Evolutionary conservation across 2,888 invertebrate species (phyloP).

Genomic region (Selenia dentaria): DNA sequence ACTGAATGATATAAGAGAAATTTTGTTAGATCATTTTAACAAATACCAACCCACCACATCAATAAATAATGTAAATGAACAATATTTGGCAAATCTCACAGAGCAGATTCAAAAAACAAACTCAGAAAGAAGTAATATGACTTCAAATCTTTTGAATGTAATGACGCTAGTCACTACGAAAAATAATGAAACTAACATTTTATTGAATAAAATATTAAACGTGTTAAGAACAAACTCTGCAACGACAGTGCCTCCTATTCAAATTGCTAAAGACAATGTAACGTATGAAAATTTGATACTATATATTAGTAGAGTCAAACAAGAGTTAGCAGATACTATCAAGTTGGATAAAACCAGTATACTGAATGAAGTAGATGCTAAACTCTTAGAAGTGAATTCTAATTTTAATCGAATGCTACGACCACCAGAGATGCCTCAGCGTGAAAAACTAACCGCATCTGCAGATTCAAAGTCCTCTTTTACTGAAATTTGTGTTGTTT

Average conservation of each 20-base stretch:
- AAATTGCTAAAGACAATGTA: conserved; percentile 29
- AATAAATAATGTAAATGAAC: conserved; percentile 13
- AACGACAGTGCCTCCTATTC: conserved; percentile 18
- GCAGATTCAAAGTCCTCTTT: conserved; percentile 31
- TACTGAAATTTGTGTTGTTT: conserved; percentile 44
- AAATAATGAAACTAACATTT: conserved; percentile 24
- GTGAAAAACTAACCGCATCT: conserved; percentile 35
- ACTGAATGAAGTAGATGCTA: conserved; percentile 39
- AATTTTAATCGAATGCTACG: conserved; percentile 6
- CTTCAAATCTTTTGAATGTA: conserved; percentile 31
- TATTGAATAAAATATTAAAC: conserved; percentile 27
- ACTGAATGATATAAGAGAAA: conserved; percentile 35
- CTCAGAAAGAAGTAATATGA: conserved; percentile 23
- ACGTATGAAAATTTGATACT: conserved; percentile 36
- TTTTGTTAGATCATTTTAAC: conserved; percentile 30
- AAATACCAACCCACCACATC: conserved; percentile 10
- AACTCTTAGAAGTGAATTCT: conserved; percentile 28
- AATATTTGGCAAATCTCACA: conserved; percentile 32
- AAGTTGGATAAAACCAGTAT: conserved; percentile 40
- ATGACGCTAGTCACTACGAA: conserved; percentile 17
- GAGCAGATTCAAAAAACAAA: conserved; percentile 29
- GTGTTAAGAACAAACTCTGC: conserved; percentile 16
- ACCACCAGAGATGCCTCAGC: conserved; percentile 17
- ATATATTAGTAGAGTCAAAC: conserved; percentile 41
- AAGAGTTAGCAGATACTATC: conserved; percentile 40